Base-by-base conservation (phyloP, 2,113 vertebrate genomes). In the Hyla sarda region DNA sequence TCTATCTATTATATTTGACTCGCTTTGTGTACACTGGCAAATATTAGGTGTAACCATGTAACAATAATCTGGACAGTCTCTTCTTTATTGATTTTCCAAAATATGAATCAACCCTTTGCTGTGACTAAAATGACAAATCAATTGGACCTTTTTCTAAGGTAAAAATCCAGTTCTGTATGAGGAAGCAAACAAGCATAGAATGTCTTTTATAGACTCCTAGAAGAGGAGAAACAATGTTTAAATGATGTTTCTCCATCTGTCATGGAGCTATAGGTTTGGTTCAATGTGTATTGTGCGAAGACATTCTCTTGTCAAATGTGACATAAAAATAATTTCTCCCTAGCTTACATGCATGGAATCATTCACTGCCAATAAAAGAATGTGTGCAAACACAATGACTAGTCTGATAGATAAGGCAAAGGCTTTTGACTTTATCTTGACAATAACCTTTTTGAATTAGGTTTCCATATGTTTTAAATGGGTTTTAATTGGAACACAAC, bases 301-400 rank as follows among this genome's bases (percentile, higher is more conserved):
- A 41, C 67, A 23, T 71, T 71, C 32, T 41, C 65, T 71, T 71
- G 67, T 71, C 67, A 71, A 41, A 71, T 41, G 17, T 71, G 67
- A 71, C 67, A 71, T 41, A 71, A 71, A 23, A 12, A 19, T 23
- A 37, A 71, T 41, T 71, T 71, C 32, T 37, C 19, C 2, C 0
- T 28, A 16, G 5, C 65, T 1, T 3, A 2, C n/a, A n/a, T n/a
- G n/a, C n/a, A n/a, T n/a, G n/a, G 19, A 41, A 10, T 69, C 65
- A 34, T 69, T 37, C 1, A 37, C 32, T 69, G 30, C 16, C 1
- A 37, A 4, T 34, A 37, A 17, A 21, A 41, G 67, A 71, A 71
- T 41, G 17, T 41, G 32, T 23, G 28, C 67, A 41, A 41, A 4
- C 67, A 41, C 9, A 23, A 0, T 37, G 16, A 1, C n/a, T 28